Percentiles rank a stretch among this genome's conserved stretches.
phyloP scores from a whole-genome alignment of 1,140 invertebrate genomes.

The Diachasma alloeum region DNA sequence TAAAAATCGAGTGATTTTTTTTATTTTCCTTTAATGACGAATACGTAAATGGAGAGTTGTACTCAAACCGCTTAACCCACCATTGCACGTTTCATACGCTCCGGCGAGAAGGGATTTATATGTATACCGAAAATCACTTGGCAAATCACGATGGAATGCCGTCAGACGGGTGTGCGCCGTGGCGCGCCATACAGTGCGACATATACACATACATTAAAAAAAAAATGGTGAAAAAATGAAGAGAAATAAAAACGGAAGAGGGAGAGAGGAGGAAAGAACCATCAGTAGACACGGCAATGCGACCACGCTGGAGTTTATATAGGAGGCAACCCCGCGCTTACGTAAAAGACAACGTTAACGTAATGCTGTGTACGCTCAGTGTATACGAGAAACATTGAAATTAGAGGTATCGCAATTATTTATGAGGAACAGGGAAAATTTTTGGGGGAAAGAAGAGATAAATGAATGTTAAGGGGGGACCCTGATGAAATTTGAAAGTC shows the following conservation, averaged over 20 bases:
- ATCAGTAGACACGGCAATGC: slow-evolving; percentile 1
- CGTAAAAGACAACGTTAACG: neutral
- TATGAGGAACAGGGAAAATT: no score
- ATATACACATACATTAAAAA: slow-evolving; percentile 31
- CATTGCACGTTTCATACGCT: slow-evolving; percentile 14
- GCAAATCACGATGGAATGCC: slow-evolving; percentile 62
- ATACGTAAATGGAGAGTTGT: neutral
- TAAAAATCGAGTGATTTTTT: neutral
- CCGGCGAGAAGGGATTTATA: slow-evolving; percentile 4
- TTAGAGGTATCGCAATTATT: neutral
- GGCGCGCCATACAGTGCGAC: slow-evolving; percentile 51
- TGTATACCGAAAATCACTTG: slow-evolving; percentile 56
- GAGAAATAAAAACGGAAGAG: neutral
- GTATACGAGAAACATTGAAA: neutral
- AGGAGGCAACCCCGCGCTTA: neutral
- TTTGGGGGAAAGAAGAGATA: no score
- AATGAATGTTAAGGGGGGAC: no score
- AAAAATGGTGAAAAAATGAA: neutral
- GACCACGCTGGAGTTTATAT: neutral
- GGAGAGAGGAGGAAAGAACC: neutral
- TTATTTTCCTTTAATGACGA: neutral
- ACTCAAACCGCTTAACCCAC: neutral
- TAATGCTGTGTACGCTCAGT: neutral
- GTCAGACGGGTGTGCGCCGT: slow-evolving; percentile 53
- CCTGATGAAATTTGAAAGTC: no score